Evolutionary conservation across 2,113 vertebrate species (phyloP).

Genomic region (Gymnorhina tibicen): DNA sequence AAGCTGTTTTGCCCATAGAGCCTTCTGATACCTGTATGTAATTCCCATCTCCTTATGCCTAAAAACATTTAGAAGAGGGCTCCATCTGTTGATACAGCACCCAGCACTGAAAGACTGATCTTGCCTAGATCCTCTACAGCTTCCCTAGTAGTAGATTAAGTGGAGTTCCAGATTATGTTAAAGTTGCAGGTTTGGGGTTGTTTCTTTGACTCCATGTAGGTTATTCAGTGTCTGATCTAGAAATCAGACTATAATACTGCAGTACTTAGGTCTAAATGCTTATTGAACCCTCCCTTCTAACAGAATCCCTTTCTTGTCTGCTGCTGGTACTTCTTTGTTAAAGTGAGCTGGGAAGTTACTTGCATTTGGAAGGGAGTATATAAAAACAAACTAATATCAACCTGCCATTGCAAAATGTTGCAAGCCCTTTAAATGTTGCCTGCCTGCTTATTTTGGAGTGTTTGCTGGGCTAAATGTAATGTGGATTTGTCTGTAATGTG

Average conservation of each 20-base stretch:
- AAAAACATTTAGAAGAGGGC: background rate
- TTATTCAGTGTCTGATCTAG: background rate
- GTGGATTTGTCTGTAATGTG: background rate
- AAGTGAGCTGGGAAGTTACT: background rate
- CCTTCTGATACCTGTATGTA: background rate
- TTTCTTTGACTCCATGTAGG: background rate
- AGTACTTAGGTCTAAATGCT: background rate
- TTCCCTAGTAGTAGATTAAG: background rate
- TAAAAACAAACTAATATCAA: conserved; percentile 27
- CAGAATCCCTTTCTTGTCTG: conserved; percentile 20
- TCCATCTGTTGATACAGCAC: background rate
- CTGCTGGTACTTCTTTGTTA: background rate
- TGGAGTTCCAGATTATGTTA: background rate
- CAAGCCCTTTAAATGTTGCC: background rate
- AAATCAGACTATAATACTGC: background rate
- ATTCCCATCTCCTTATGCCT: background rate
- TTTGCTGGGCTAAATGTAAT: background rate
- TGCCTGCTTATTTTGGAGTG: conserved; percentile 8
- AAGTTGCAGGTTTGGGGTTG: background rate
- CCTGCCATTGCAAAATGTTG: background rate
- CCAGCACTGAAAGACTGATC: background rate
- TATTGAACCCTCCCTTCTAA: background rate
- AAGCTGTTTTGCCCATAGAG: background rate
- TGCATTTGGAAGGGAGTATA: conserved; percentile 18
- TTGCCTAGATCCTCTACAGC: background rate